These are phyloP conservation scores for Hemibagrus wyckioides DNA, from an alignment of 2,113 vertebrate genomes.

Conservation along the genomic window DNA sequence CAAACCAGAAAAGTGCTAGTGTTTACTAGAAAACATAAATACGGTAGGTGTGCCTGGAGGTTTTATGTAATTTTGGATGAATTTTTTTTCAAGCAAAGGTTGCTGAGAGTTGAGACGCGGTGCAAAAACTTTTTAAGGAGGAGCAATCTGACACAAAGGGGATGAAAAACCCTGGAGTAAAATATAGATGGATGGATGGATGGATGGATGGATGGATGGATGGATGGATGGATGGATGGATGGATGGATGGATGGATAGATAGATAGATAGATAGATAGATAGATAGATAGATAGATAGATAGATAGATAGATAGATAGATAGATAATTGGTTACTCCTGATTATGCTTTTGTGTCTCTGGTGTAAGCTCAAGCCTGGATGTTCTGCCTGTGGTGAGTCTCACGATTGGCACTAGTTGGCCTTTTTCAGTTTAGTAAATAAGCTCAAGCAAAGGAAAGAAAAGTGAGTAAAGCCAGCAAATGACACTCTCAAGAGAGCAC, in stretches of 20 bases:
- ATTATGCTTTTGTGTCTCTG: not conserved
- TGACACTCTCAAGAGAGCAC: conserved; percentile 2
- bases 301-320: not conserved
- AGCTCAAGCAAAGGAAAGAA: not conserved
- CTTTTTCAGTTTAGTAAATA: conserved; percentile 27
- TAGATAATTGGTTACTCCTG: not conserved
- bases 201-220: no score
- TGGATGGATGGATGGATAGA: no score
- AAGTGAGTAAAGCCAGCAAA: conserved; percentile 10
- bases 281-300: no score
- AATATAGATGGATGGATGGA: no score
- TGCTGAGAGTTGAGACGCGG: not conserved
- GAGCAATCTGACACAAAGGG: not conserved
- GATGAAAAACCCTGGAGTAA: not conserved
- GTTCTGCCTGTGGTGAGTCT: not conserved
- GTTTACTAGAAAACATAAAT: not conserved
- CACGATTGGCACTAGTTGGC: not conserved
- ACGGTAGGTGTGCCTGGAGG: not conserved
- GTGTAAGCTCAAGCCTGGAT: not conserved
- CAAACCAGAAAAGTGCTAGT: not conserved
- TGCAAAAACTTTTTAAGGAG: not conserved
- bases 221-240: no score
- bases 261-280: no score
- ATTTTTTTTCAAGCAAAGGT: not conserved
- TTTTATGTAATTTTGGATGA: not conserved